These are phyloP conservation scores for Echinarachnius parma DNA, from an alignment of 53 echinoderm and acorn worm genomes.

Conservation along the genomic window DNA sequence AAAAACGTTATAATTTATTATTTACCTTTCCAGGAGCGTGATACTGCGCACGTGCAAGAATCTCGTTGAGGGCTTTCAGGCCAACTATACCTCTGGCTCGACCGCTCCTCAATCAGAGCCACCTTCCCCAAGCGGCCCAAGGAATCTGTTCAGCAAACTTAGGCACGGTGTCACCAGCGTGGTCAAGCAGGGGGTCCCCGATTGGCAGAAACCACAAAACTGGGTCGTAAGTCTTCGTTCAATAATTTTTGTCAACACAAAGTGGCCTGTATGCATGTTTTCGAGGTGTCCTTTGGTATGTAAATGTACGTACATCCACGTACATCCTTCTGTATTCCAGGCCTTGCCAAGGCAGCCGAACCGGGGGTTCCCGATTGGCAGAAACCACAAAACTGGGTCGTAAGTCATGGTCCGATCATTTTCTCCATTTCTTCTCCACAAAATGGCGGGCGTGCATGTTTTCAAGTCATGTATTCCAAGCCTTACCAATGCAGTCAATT, in stretches of 20 bases:
- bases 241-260: not conserved
- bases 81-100: slow-evolving; percentile 1
- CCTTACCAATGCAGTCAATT: no score
- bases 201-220: slow-evolving; percentile 77
- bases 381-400: slow-evolving; percentile 76
- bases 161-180: slow-evolving; percentile 12
- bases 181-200: slow-evolving; percentile 53
- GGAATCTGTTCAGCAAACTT: slow-evolving; percentile 9
- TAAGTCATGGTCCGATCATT: no score
- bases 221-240: slow-evolving; percentile 65
- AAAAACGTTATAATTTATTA: no score
- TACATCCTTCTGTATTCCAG: no score
- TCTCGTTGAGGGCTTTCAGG: slow-evolving; percentile 56
- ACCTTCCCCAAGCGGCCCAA: not conserved
- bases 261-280: no score
- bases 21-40: not conserved
- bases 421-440: no score
- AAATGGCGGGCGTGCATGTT: no score
- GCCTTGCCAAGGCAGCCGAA: slow-evolving; percentile 45
- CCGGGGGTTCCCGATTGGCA: slow-evolving; percentile 72
- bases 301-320: no score
- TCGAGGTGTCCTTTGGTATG: no score
- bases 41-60: slow-evolving; percentile 51
- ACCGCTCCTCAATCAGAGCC: not conserved
- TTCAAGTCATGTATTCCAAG: no score